These are phyloP conservation scores for Bolinopsis microptera DNA, from an alignment of 37 sponge, comb jelly and placozoan species.

Conservation along the genomic window DNA sequence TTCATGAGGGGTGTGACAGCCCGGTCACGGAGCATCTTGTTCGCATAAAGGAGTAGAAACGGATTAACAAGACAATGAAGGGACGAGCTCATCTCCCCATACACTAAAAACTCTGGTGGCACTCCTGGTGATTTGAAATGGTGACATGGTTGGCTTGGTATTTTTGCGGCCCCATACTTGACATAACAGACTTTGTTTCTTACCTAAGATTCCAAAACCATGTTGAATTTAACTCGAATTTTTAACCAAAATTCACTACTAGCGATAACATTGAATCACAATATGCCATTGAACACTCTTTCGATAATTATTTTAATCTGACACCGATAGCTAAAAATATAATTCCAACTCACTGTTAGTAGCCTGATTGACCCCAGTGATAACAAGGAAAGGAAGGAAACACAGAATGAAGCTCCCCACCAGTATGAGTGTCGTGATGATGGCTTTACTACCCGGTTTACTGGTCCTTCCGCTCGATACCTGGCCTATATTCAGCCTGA, in stretches of 20 bases:
- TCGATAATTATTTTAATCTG: no score
- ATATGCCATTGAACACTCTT: no score
- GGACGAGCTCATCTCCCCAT: constrained; percentile 9
- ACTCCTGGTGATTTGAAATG: not conserved
- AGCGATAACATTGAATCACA: no score
- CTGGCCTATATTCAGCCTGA: not conserved
- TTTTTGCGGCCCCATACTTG: no score
- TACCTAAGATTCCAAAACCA: no score
- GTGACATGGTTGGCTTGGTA: no score
- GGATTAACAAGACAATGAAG: not conserved
- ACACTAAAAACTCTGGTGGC: not conserved
- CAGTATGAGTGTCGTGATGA: not conserved
- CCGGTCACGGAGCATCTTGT: not conserved
- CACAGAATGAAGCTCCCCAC: constrained; percentile 11
- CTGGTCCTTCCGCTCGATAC: not conserved
- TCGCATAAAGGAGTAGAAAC: not conserved
- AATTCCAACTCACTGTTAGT: constrained; percentile 36
- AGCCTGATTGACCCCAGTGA: not conserved
- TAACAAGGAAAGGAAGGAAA: constrained; percentile 19
- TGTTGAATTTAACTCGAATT: no score
- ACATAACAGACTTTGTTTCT: no score
- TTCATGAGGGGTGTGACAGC: no score
- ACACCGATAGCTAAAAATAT: no score
- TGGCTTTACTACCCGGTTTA: not conserved
- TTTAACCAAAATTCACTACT: no score